These are phyloP conservation scores for Dendrolimus kikuchii DNA, from an alignment of 1,140 invertebrate species.

Conservation along the genomic window DNA sequence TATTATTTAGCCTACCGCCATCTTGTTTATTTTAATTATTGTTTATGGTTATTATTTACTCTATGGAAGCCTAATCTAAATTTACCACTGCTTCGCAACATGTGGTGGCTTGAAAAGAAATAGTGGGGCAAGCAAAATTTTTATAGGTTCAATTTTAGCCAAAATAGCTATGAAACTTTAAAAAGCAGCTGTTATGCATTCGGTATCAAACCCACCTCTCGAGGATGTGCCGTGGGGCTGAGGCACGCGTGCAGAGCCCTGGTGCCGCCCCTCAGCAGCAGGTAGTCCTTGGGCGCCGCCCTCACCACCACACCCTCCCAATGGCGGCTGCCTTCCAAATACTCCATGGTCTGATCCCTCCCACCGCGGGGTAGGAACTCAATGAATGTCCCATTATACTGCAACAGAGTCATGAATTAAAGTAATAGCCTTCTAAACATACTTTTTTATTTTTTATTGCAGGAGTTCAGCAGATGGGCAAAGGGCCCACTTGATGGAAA, in stretches of 20 bases:
- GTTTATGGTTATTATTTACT: too few relatives aligned
- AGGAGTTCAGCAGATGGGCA: too few relatives aligned
- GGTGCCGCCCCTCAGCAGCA: conserved; percentile 74
- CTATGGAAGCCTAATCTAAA: too few relatives aligned
- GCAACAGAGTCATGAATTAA: conserved; percentile 21
- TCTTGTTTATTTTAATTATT: too few relatives aligned
- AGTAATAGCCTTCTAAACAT: not conserved
- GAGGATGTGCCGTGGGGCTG: conserved; percentile 80
- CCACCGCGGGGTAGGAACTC: conserved; percentile 73
- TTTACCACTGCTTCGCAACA: too few relatives aligned
- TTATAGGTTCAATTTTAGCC: too few relatives aligned
- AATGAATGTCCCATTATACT: conserved; percentile 76
- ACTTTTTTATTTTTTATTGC: not conserved
- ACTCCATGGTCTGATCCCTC: conserved; percentile 75
- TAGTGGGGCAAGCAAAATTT: too few relatives aligned
- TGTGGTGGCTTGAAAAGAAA: too few relatives aligned
- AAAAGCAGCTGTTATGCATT: not conserved
- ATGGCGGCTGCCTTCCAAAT: conserved; percentile 78
- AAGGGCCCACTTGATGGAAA: too few relatives aligned
- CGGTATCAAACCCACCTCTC: conserved; percentile 74
- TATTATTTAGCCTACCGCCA: too few relatives aligned
- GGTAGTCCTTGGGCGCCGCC: conserved; percentile 81
- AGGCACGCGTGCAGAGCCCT: conserved; percentile 81
- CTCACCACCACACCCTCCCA: conserved; percentile 85
- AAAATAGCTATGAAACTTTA: too few relatives aligned